A percentile compares a stretch with the other conserved stretches of the same genome.
Evolutionary conservation across 2,113 vertebrate species (phyloP).

Genomic region (Prietella phreatophila): DNA sequence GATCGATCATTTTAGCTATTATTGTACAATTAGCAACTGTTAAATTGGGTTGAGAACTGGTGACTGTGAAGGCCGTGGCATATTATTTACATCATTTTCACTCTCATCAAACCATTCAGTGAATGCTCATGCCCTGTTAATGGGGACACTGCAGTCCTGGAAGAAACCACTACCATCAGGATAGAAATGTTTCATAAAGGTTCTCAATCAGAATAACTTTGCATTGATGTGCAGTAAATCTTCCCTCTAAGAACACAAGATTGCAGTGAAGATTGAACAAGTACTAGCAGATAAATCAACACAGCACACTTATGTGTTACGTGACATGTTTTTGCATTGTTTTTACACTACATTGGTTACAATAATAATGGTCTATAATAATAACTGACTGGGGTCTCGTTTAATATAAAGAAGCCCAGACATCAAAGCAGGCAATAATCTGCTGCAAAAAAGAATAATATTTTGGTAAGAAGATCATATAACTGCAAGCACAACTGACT

Average conservation of each 20-base stretch:
- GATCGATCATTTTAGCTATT: no score
- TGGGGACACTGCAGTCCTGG: neutral
- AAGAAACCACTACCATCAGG: neutral
- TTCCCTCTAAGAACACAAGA: neutral
- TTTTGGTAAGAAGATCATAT: neutral
- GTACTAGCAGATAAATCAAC: neutral
- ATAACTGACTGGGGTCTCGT: neutral
- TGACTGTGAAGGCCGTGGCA: neutral
- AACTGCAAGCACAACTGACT: constrained; percentile 5
- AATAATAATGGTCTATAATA: neutral
- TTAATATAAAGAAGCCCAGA: neutral
- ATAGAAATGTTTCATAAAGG: neutral
- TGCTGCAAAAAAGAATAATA: neutral
- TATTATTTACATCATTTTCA: neutral
- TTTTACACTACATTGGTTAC: neutral
- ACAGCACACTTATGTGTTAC: neutral
- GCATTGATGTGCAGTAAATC: neutral
- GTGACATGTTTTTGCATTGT: neutral
- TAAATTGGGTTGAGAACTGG: no score
- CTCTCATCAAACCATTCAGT: neutral
- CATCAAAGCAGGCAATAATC: neutral
- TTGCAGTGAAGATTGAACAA: neutral
- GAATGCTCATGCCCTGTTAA: neutral
- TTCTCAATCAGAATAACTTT: neutral
- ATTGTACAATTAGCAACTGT: no score